These are phyloP conservation scores for Homarus americanus DNA, from an alignment of 1,140 invertebrate genomes.

Conservation along the genomic window DNA sequence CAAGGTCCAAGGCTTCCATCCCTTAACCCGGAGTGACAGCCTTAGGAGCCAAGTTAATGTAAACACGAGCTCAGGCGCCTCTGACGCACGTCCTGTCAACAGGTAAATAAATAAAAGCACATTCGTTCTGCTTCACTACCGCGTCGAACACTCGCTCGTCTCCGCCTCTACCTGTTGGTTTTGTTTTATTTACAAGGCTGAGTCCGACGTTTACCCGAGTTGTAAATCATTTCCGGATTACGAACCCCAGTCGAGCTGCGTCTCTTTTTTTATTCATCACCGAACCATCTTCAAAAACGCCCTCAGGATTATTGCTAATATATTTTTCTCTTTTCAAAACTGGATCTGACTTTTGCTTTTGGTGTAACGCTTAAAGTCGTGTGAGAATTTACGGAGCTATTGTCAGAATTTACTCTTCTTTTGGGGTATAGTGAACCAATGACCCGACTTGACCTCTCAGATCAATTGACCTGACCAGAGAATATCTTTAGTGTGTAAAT, in stretches of 20 bases:
- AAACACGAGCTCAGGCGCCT: slow-evolving; percentile 1
- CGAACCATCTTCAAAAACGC: too few relatives aligned
- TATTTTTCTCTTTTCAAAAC: too few relatives aligned
- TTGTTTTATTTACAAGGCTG: neutral
- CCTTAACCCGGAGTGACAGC: neutral
- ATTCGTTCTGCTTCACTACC: slow-evolving; percentile 23
- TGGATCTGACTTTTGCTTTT: too few relatives aligned
- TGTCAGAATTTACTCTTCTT: neutral
- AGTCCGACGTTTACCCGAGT: too few relatives aligned
- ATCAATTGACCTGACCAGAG: neutral
- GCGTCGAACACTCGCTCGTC: neutral
- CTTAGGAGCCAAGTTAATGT: neutral
- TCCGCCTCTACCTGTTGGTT: neutral
- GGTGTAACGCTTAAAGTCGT: neutral
- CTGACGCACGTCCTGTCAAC: slow-evolving; percentile 10
- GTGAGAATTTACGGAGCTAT: neutral
- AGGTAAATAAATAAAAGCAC: slow-evolving; percentile 27
- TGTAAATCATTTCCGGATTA: too few relatives aligned
- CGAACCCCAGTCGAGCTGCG: too few relatives aligned
- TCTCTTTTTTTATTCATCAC: too few relatives aligned
- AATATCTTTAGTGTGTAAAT: neutral
- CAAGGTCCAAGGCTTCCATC: neutral
- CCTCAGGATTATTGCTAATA: too few relatives aligned
- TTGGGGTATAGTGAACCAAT: neutral
- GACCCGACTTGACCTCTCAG: neutral